These are phyloP conservation scores for Phasianus colchicus DNA, from an alignment of 2,113 vertebrate genomes.

Conservation along the genomic window DNA sequence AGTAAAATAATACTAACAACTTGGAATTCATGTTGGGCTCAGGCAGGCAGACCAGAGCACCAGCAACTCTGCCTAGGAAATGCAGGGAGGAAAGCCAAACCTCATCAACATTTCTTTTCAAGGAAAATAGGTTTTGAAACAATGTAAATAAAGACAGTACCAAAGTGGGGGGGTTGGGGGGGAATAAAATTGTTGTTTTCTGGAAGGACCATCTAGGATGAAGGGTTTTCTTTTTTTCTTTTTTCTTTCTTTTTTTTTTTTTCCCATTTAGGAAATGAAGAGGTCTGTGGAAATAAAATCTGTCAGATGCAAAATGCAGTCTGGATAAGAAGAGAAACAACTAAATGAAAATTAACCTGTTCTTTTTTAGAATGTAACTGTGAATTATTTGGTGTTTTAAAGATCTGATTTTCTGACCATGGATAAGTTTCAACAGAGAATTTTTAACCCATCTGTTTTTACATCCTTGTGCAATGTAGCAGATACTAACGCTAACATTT, in stretches of 20 bases:
- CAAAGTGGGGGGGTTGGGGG: not conserved
- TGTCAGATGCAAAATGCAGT: not conserved
- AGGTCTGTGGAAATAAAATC: not conserved
- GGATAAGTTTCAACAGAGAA: not conserved
- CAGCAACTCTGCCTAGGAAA: slow-evolving; percentile 32
- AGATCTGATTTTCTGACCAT: not conserved
- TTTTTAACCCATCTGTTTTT: not conserved
- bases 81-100: slow-evolving; percentile 45
- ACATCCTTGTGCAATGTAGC: not conserved
- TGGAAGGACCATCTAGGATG: not conserved
- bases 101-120: slow-evolving; percentile 66
- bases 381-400: not conserved
- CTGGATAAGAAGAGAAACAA: not conserved
- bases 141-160: slow-evolving; percentile 58
- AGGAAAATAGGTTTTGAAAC: slow-evolving; percentile 51
- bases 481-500: not conserved
- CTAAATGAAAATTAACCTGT: not conserved
- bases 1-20: not conserved
- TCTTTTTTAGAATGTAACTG: not conserved
- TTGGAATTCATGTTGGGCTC: not conserved
- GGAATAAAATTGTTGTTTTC: not conserved
- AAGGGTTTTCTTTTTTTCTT: not conserved
- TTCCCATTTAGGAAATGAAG: slow-evolving; percentile 34
- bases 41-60: not conserved
- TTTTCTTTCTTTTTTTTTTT: not conserved